Evolutionary conservation across 2,888 invertebrate species (phyloP), one percentile per base, ranked within the genome.

Genomic region (Branchipolynoe longqiensis): DNA sequence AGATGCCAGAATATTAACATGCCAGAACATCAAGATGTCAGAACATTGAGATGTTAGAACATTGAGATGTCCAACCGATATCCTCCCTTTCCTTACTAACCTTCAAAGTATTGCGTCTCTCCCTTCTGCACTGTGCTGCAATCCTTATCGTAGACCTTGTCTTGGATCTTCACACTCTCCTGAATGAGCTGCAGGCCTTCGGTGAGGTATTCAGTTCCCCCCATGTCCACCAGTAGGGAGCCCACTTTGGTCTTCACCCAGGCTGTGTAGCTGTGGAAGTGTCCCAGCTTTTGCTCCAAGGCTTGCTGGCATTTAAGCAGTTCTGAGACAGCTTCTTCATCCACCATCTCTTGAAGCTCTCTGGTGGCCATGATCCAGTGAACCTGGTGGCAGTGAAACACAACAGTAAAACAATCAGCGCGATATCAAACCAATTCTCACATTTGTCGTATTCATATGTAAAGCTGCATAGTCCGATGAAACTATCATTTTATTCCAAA

Each of bases 111-210:
- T 38, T 25, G 33, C 36, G 69, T 69, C 69, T 69, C 36, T 38
- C 69, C 69, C 69, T 12, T 69, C 69, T 69, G 69, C 1, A 69
- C 69, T 38, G 4, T 69, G 69, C 69, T 38, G 22, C 22, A 1
- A 18, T 69, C 69, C 36, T 33, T 2, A 2, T 38, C 69, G 25
- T 69, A 69, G 8, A 69, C 69, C 0, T 12, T 69, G 3, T 69
- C 69, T 38, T 69, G 69, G 3, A 69, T 69, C 69, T 69, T 33
- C 1, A 69, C 14, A 38, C 69, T 69, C 69, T 69, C 69, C 69
- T 69, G 36, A 3, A 25, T 3, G 14, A 36, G 12, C 69, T 36
- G 4, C 22, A 69, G 36, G 69, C 36, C 69, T 14, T 25, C 25
- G 25, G 28, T 14, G 6, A 28, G n/a, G 62, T 28, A 25, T 25